Base-by-base conservation (phyloP, 2,113 vertebrate species). In the Maccullochella peelii region DNA sequence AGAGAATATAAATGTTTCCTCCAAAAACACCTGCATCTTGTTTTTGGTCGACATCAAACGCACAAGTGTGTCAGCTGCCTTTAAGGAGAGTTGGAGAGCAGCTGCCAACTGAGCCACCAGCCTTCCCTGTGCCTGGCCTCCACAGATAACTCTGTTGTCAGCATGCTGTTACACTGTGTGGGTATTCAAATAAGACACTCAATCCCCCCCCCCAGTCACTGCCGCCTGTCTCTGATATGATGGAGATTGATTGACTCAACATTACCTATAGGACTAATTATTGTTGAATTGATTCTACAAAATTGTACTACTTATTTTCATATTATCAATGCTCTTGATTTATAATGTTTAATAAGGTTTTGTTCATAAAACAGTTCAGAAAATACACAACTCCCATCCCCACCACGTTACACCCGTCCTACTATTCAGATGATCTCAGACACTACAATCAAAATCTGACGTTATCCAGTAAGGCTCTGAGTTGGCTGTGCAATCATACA, bases 61-160 rank as follows among this genome's bases (percentile, higher is more conserved):
- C 55, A 40, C 36, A 15, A 8, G 30, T 71, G 66, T 59, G 38
- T 65, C 49, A 33, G 65, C 77, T 65, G 40, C 72, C 57, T 85
- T 79, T 75, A 70, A 79, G 55, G 62, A 52, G 82, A 59, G 47
- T 70, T 36, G 18, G 55, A 74, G 71, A 75, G 49, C 77, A 74
- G 82, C 76, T 79, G 76, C 82, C 76, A 74, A 55, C 70, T 16
- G 76, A 84, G 70, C 76, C 62, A 79, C 33, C 69, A 78, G 82
- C 68, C 67, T 33, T 66, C 81, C 47, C 73, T 77, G 73, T 77
- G 83, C 71, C 83, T 85, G 83, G 72, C 65, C 72, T 71, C 77
- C 58, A 16, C 66, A 76, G 83, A 85, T 85, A 80, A 77, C 83
- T 85, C 57, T 85, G 75, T 82, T 82, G 65, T 73, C 70, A 25